Percentiles rank a stretch among this genome's conserved stretches.
Conservation (phyloP, 1,140 invertebrate species). For the Homarus americanus region DNA sequence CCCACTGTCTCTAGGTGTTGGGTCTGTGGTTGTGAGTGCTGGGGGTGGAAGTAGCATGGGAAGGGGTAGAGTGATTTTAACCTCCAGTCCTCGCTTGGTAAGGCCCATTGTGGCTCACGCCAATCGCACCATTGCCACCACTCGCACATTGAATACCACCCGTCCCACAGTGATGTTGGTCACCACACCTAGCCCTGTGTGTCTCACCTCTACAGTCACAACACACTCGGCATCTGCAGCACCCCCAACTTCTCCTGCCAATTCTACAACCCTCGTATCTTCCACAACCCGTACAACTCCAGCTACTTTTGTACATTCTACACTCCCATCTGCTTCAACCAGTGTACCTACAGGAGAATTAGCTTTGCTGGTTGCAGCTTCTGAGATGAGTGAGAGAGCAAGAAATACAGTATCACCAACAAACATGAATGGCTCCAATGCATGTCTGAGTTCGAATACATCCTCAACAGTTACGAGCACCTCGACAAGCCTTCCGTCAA, state of each 20-base stretch:
- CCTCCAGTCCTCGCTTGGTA: slow-evolving; percentile 49
- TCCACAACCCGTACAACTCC: not conserved
- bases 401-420: slow-evolving; percentile 14
- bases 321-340: not conserved
- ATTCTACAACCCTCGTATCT: not conserved
- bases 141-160: not conserved
- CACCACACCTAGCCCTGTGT: not conserved
- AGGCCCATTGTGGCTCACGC: slow-evolving; percentile 34
- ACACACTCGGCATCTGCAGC: not conserved
- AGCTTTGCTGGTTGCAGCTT: slow-evolving; percentile 51
- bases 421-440: not conserved
- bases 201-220: slow-evolving; percentile 2
- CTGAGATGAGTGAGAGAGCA: slow-evolving; percentile 66
- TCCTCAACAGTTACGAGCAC: not conserved
- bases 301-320: not conserved
- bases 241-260: slow-evolving; percentile 7
- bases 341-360: slow-evolving; percentile 53
- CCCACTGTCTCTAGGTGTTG: slow-evolving; percentile 29
- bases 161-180: slow-evolving; percentile 53
- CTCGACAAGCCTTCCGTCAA: not conserved
- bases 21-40: slow-evolving; percentile 42
- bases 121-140: slow-evolving; percentile 10
- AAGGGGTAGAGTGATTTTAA: slow-evolving; percentile 49
- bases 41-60: slow-evolving; percentile 28
- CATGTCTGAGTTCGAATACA: not conserved